These are phyloP conservation scores for Tanypteryx hageni DNA, from an alignment of 2,888 invertebrate genomes.

Conservation along the genomic window DNA sequence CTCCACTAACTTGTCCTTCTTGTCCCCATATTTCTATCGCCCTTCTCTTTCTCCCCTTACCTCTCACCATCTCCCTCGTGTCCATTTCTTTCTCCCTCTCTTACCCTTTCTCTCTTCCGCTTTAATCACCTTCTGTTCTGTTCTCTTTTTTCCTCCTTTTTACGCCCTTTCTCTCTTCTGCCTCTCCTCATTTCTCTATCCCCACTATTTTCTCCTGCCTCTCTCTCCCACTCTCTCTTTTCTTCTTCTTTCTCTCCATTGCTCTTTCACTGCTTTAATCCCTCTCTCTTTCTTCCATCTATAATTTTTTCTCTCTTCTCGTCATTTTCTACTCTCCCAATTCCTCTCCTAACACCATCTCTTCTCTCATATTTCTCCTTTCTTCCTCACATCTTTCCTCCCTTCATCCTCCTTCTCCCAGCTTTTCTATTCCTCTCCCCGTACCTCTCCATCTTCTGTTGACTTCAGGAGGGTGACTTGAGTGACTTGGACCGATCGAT, in stretches of 20 bases:
- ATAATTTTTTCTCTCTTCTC: neutral
- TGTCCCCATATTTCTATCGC: no score
- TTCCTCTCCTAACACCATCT: neutral
- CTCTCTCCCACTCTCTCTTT: neutral
- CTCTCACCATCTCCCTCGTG: no score
- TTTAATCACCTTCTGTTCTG: neutral
- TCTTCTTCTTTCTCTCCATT: neutral
- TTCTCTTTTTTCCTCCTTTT: neutral
- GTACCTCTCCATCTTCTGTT: neutral
- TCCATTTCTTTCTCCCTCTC: no score
- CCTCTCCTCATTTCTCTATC: neutral
- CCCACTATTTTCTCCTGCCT: neutral
- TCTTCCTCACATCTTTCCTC: neutral
- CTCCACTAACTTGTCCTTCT: no score
- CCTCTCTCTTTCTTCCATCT: neutral
- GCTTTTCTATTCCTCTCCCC: neutral
- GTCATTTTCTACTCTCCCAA: neutral
- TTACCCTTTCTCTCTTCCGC: no score
- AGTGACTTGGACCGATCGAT: constrained; percentile 27
- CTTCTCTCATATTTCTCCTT: neutral
- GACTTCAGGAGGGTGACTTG: constrained; percentile 5
- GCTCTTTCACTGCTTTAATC: neutral
- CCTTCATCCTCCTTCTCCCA: neutral
- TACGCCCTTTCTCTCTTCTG: neutral
- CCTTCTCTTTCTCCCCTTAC: no score